phyloP scores from a whole-genome alignment of 2,888 invertebrate species.

The Cheilosia grossa region DNA sequence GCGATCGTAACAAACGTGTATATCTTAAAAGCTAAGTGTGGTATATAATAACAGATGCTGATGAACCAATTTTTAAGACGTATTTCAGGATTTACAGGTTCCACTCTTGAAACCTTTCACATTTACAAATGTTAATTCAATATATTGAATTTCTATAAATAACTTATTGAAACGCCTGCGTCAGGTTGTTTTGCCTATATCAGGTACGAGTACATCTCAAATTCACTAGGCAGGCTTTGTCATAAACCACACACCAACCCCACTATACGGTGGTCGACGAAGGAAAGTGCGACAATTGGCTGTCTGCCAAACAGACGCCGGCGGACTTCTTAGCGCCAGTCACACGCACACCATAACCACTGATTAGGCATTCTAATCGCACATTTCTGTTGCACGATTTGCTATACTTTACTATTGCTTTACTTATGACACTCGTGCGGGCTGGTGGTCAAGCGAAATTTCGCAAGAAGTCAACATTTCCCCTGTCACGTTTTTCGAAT shows the following conservation, averaged over 20 bases:
- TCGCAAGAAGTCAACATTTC: constrained; percentile 29
- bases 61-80: constrained; percentile 21
- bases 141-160: too few relatives aligned
- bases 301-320: constrained; percentile 16
- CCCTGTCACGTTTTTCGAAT: constrained; percentile 40
- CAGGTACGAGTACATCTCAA: too few relatives aligned
- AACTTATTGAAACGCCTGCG: too few relatives aligned
- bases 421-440: constrained; percentile 32
- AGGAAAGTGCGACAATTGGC: constrained; percentile 46
- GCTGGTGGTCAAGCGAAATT: not conserved
- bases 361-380: constrained; percentile 55
- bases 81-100: constrained; percentile 64
- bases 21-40: too few relatives aligned
- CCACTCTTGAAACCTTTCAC: constrained; percentile 5
- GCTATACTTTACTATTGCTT: constrained; percentile 38
- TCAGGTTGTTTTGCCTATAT: too few relatives aligned
- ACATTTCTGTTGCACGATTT: constrained; percentile 24
- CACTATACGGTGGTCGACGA: constrained; percentile 7
- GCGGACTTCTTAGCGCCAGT: constrained; percentile 11
- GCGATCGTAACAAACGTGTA: too few relatives aligned
- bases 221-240: too few relatives aligned
- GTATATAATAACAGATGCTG: not conserved
- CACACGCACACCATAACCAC: not conserved
- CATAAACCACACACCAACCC: constrained; percentile 4
- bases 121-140: too few relatives aligned